Evolutionary conservation across 2,113 vertebrate species (phyloP).

Genomic region (Progne subis): DNA sequence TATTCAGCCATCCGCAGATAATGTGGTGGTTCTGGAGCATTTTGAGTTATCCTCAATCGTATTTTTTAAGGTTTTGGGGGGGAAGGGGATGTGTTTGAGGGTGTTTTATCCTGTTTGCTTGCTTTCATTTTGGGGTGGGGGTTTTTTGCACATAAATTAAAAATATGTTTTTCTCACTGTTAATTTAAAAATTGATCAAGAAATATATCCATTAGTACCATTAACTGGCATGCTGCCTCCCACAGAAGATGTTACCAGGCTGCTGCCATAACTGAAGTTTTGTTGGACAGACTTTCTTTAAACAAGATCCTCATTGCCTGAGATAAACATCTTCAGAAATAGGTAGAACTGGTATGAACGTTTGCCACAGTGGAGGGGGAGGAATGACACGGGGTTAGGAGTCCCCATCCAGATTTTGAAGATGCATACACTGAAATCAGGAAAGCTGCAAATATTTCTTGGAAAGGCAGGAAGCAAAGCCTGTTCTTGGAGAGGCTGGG

Average conservation of each 20-base stretch:
- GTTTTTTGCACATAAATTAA: not conserved
- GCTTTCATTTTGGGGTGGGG: too few species aligned
- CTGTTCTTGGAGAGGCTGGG: not conserved
- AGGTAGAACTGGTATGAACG: not conserved
- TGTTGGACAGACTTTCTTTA: not conserved
- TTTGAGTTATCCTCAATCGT: not conserved
- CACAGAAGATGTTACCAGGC: not conserved
- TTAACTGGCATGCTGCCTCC: not conserved
- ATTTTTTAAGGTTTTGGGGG: not conserved
- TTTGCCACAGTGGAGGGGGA: rapidly evolving
- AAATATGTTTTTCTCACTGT: not conserved
- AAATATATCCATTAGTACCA: not conserved
- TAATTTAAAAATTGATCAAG: not conserved
- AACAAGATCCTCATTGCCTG: not conserved
- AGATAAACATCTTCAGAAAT: not conserved
- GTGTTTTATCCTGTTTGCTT: not conserved
- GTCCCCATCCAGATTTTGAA: not conserved
- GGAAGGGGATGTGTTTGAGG: rapidly evolving
- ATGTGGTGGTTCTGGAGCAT: not conserved
- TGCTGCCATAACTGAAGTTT: not conserved
- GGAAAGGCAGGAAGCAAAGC: not conserved
- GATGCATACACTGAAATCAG: not conserved
- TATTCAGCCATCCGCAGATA: not conserved
- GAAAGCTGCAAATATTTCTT: not conserved
- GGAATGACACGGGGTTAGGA: not conserved